Evolutionary conservation across 2,113 vertebrate genomes (phyloP).

Genomic region (Sinocyclocheilus anophthalmus): DNA sequence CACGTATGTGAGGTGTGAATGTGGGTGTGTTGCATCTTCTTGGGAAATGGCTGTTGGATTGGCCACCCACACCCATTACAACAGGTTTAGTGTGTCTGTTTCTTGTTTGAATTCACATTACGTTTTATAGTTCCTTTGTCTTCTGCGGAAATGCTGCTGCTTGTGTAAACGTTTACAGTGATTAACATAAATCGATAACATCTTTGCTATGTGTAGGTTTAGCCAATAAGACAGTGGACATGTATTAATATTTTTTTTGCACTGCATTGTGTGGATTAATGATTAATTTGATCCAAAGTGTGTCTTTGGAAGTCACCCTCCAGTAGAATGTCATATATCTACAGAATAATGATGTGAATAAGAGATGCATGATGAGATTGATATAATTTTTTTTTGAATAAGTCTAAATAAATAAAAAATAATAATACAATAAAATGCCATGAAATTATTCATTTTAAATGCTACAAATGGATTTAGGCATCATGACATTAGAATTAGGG

Average conservation of each 20-base stretch:
- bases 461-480: neutral
- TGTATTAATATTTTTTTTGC: neutral
- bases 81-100: neutral
- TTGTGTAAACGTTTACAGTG: neutral
- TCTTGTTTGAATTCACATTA: neutral
- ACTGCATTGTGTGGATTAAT: neutral
- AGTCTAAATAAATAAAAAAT: neutral
- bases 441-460: neutral
- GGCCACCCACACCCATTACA: neutral
- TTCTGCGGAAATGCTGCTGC: neutral
- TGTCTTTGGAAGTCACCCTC: neutral
- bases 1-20: slow-evolving; percentile 11
- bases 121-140: neutral
- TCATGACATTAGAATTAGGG: neutral
- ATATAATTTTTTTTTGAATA: neutral
- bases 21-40: neutral
- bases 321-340: neutral
- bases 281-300: neutral
- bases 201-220: neutral
- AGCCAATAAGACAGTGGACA: neutral
- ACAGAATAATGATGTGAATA: neutral
- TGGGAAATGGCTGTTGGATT: neutral
- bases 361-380: neutral
- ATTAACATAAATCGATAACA: neutral
- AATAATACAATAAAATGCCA: neutral